Evolutionary conservation across 1,140 invertebrate species (phyloP), one percentile per base, ranked within the genome.

Genomic region (Cydia pomonella): DNA sequence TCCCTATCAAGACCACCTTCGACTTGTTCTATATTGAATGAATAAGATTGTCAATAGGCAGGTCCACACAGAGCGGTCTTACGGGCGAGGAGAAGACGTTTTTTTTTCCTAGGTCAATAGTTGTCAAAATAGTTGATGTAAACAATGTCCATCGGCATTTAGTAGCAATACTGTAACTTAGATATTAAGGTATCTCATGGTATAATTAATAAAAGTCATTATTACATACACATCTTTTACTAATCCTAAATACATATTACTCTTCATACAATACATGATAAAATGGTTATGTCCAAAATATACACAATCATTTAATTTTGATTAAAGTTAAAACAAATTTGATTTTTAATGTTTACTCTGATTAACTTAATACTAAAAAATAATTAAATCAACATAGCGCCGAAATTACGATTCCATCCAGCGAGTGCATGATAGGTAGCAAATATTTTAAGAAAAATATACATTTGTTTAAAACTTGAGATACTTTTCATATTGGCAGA

Each of bases 301-400:
- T 92, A 90, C 90, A 90, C 87, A 90, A 81, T 87, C 81, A 88
- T 86, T 87, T 84, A 90, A 90, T 88, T 89, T 89, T 86, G 84
- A 89, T 89, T 86, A 75, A 78, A 80, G 75, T 77, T 86, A 86
- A 87, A 88, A 87, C 77, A 81, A 87, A 87, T 83, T 89, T 90
- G 87, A 91, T 91, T 92, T 84, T 79, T 79, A 3, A 82, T 76
- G 73, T 76, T 75, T 82, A 85, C 73, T 85, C 72, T 83, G 80
- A 85, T 88, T 75, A 59, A 83, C 83, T 82, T 88, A 89, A 75
- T 77, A 80, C 75, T 83, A 86, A 88, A 77, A 82, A 88, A 80
- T 79, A 78, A 84, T 87, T 84, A 81, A 80, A 84, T 82, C 86
- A 89, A 89, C 29, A 69, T 89, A 85, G 84, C 76, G 76, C 73